Evolutionary conservation across 2,113 vertebrate species (phyloP), one percentile per base, ranked within the genome.

Genomic region (Rhinopomastus cyanomelas): DNA sequence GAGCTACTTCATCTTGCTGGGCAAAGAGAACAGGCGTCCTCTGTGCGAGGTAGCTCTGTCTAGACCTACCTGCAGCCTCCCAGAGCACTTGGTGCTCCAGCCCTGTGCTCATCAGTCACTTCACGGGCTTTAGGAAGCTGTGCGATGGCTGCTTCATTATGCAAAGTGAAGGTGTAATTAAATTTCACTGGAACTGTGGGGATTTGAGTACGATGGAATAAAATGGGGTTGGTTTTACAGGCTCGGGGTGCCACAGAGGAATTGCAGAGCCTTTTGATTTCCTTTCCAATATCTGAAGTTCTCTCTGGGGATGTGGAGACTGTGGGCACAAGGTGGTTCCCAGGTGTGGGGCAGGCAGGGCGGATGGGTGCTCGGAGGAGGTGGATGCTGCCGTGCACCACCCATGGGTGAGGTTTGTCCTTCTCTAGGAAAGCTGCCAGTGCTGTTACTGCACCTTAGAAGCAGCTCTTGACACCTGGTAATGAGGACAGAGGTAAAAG

Each of bases 131-230:
- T 92, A 94, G 82, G 95, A 94, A 88, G 85, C 88, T 77, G 65
- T 49, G 80, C 82, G 46, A 91, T 78, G 76, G 52, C 75, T 94
- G 84, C 93, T 91, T 96, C 95, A 96, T 95, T 97, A 95, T 95
- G 91, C 91, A 86, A 94, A 95, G 82, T 92, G 89, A 93, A 96
- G 90, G 88, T 91, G 65, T 94, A 95, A 96, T 94, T 96, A 96
- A 93, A 93, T 94, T 96, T 92, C 86, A 84, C 65, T 94, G 66
- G 68, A 93, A 91, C 95, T 88, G 56, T 91, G 80, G 95, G 85
- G 94, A 94, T 95, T 95, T 91, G 89, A 96, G 90, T 89, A 82
- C 79, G 92, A 89, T 95, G 88, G 96, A 95, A 95, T 93, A 90
- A 93, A 91, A 93, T 73, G 51, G 93, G 90, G 85, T 96, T 88